Evolutionary conservation across 2,797 vertebrate genomes (phyloP).

Genomic region (Hylomyscus alleni): DNA sequence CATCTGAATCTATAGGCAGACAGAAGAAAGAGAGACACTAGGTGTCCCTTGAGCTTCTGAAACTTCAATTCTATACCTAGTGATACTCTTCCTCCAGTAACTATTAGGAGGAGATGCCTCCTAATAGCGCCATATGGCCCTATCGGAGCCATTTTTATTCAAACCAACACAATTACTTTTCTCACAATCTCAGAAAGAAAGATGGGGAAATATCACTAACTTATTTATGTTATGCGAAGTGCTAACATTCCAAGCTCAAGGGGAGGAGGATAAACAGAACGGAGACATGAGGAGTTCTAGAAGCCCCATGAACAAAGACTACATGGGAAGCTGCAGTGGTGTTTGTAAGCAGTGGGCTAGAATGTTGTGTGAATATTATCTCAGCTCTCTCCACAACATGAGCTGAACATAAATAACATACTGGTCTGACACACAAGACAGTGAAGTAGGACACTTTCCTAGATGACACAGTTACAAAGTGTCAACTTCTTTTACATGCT

Average conservation of each 20-base stretch:
- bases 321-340: neutral
- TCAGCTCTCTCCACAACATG: neutral
- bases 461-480: neutral
- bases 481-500: neutral
- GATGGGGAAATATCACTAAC: neutral
- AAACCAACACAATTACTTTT: neutral
- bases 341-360: neutral
- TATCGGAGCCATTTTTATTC: neutral
- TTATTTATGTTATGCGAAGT: slow-evolving; percentile 4
- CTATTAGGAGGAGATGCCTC: neutral
- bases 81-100: neutral
- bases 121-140: neutral
- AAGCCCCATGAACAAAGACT: neutral
- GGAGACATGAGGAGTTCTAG: neutral
- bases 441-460: neutral
- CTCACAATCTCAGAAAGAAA: neutral
- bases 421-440: neutral
- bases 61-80: neutral
- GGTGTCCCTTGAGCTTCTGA: neutral
- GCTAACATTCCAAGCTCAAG: neutral
- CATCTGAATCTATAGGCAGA: neutral
- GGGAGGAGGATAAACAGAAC: neutral
- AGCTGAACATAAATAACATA: neutral
- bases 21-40: neutral
- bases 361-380: neutral